Base-by-base conservation (phyloP, 2,797 vertebrate genomes). In the Cichlasoma orientale region DNA sequence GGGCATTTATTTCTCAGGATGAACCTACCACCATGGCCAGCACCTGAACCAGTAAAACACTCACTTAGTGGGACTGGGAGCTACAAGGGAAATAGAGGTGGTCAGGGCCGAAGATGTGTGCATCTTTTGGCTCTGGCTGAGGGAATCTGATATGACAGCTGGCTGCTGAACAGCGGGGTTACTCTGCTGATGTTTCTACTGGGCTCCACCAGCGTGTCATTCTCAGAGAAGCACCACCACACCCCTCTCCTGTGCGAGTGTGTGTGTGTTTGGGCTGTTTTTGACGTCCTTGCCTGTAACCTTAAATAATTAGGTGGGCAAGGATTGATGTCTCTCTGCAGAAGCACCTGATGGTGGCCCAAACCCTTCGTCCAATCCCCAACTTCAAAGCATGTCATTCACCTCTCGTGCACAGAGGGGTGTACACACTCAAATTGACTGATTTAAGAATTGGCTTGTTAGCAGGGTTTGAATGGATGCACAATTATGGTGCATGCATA, bases 241-340 rank as follows among this genome's bases (percentile, higher is more conserved):
- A 68, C 78, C 21, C 56, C 3, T 0, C 47, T 1, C 25, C 7
- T 5, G 3, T 6, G 31, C 14, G 16, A 11, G 16, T 11, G 47
- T 25, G 68, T 56, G 78, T 77, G 84, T 85, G 82, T 78, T 5
- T 3, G 93, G 94, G 96, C 95, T 85, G 55, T 96, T 86, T 92
- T 89, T 99, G 98, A 98, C 29, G 95, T 97, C 89, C 88, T 95
- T 5, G 93, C 95, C 95, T 88, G 0, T 94, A 99, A 95, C 95
- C 97, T 69, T 72, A 66, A 81, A 58, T 12, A 33, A 14, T 47
- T 56, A 90, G 97, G 96, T 92, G 97, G 95, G 96, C 92, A 38
- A 80, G 27, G 83, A 95, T 95, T 25, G 96, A 97, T 96, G 93
- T 89, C 56, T 85, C 89, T 90, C 94, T 92, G 94, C 84, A 93